Evolutionary conservation across 2,888 invertebrate genomes (phyloP).

Genomic region (Helicoverpa assulta): DNA sequence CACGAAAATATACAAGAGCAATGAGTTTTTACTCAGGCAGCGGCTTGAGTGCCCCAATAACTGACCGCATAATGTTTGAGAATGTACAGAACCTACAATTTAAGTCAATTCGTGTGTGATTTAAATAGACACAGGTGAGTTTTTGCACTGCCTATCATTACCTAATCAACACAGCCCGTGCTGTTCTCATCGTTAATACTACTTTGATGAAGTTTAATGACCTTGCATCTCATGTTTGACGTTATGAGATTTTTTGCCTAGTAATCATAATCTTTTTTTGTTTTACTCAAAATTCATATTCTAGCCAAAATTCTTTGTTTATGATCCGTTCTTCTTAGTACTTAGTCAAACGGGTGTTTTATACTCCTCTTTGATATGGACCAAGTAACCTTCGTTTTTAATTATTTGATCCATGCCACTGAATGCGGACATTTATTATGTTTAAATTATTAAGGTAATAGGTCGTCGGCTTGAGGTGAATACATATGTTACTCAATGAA

Average conservation of each 20-base stretch:
- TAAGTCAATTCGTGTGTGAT: constrained; percentile 10
- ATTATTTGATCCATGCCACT: constrained; percentile 18
- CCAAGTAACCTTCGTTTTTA: constrained; percentile 1
- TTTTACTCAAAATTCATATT: constrained; percentile 9
- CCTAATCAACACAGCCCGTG: constrained; percentile 17
- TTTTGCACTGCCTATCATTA: constrained; percentile 26
- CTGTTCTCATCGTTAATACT: constrained; percentile 21
- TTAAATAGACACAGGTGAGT: constrained; percentile 8
- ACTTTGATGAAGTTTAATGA: constrained; percentile 43
- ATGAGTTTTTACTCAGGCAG: not conserved
- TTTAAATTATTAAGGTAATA: not conserved
- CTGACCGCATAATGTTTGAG: not conserved
- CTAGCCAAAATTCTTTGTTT: constrained; percentile 14
- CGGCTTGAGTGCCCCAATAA: not conserved
- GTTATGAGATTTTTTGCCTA: constrained; percentile 15
- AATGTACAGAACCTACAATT: not conserved
- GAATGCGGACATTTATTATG: constrained; percentile 1
- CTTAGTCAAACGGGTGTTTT: constrained; percentile 6
- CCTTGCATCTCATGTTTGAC: constrained; percentile 30
- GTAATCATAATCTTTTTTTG: constrained; percentile 37
- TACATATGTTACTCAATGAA: constrained; percentile 13
- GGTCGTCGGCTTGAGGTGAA: constrained; percentile 6
- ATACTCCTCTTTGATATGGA: not conserved
- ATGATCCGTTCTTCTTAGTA: constrained; percentile 7
- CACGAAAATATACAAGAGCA: not conserved